Base-by-base conservation (phyloP, 2,113 vertebrate species). In the Upupa epops region DNA sequence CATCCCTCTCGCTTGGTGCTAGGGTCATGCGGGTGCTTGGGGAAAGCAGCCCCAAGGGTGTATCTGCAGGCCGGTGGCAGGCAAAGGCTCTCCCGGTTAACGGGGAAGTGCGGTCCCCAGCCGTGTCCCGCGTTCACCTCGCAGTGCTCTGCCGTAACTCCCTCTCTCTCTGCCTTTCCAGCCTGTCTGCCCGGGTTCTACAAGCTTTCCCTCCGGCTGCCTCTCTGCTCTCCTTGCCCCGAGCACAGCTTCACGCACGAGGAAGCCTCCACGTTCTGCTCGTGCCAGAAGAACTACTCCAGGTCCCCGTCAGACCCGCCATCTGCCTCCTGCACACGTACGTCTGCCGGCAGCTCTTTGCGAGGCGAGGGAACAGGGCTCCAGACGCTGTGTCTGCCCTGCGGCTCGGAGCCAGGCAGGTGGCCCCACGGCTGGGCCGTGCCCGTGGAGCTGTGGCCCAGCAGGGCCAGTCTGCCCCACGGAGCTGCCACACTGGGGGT, bases 281-380 rank as follows among this genome's bases (percentile, higher is more conserved):
- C 94, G 19, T 99, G 99, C 90, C 98, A 99, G 94, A 98, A 98
- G 28, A 98, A 98, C 96, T 98, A 99, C 90, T 98, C 98, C 91
- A 97, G 99, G 76, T 98, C 98, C 4, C 98, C 98, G 0, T 97
- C 98, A 86, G 99, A 99, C 93, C 98, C 98, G 3, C 98, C 98
- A 6, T 98, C 99, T 6, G 98, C 98, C 3, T 98, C 98, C 28
- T 99, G 99, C 98, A 99, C 99, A 60, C 97, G 99, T 99, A 98
- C 58, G 98, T 97, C 83, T 49, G 40, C 40, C 1, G 6, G 15
- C 17, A 4, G 20, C 72, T 37, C 56, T 34, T 22, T 4, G 60
- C 17, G 3, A 24, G 15, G 63, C 1, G 0, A 45, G 54, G 51
- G 12, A 15, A 9, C 0, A 3, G 37, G 74, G 58, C 6, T 37